These are phyloP conservation scores for Zonitis immaculata DNA, from an alignment of 2,888 invertebrate species.

Conservation along the genomic window DNA sequence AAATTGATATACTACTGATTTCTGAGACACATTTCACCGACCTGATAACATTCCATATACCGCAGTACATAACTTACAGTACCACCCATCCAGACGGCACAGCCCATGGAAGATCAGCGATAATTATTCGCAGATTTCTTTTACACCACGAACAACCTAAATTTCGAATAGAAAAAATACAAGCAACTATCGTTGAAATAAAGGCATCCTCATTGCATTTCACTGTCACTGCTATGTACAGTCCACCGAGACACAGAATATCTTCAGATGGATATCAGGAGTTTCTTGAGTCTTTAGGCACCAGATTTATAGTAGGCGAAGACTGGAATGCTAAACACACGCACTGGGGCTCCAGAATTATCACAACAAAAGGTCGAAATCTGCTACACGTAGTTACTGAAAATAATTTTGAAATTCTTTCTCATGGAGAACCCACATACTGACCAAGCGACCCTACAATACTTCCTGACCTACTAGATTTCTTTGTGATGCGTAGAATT, in stretches of 20 bases:
- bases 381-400: too few relatives aligned
- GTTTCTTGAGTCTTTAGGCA: background rate
- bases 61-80: too few relatives aligned
- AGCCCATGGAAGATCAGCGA: too few relatives aligned
- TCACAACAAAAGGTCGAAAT: too few relatives aligned
- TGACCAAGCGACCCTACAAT: conserved; percentile 6
- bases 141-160: too few relatives aligned
- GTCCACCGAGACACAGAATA: conserved; percentile 5
- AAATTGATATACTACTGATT: too few relatives aligned
- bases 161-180: background rate
- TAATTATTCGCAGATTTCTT: too few relatives aligned
- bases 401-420: too few relatives aligned
- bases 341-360: too few relatives aligned
- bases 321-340: background rate
- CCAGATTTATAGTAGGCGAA: conserved; percentile 1
- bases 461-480: background rate
- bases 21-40: too few relatives aligned
- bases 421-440: background rate
- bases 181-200: background rate
- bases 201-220: background rate
- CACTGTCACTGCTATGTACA: background rate
- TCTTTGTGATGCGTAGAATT: background rate
- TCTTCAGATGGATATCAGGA: background rate
- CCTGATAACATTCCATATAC: too few relatives aligned
- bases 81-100: too few relatives aligned